These are phyloP conservation scores for Trinectes maculatus DNA, from an alignment of 2,113 vertebrate genomes.

Conservation along the genomic window DNA sequence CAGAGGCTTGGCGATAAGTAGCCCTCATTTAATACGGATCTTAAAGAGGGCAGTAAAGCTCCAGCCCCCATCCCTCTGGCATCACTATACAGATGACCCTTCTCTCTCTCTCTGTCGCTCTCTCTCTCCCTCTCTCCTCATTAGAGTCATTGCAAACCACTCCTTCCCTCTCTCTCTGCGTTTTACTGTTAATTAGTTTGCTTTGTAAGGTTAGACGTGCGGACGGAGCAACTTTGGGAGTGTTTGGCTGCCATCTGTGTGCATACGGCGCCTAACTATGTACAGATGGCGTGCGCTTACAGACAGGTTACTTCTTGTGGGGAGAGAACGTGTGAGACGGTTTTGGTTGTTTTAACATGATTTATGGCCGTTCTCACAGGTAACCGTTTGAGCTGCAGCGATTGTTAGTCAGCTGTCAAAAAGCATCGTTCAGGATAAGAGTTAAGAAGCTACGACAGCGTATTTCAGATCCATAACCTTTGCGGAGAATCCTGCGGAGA, in stretches of 20 bases:
- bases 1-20: constrained; percentile 75
- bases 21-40: constrained; percentile 78
- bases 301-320: constrained; percentile 95
- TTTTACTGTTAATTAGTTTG: constrained; percentile 92
- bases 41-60: constrained; percentile 81
- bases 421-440: constrained; percentile 82
- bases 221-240: constrained; percentile 91
- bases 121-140: constrained; percentile 56
- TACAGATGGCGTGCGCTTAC: constrained; percentile 95
- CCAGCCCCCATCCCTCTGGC: constrained; percentile 56
- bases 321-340: constrained; percentile 81
- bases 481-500: constrained; percentile 64
- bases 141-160: constrained; percentile 87
- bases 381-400: constrained; percentile 93
- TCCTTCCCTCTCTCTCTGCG: constrained; percentile 87
- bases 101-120: constrained; percentile 46
- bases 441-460: constrained; percentile 33
- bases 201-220: constrained; percentile 93
- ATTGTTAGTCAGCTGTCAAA: constrained; percentile 92
- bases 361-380: constrained; percentile 93
- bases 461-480: constrained; percentile 56
- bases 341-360: constrained; percentile 98
- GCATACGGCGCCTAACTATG: constrained; percentile 90
- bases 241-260: constrained; percentile 95
- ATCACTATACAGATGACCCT: constrained; percentile 64